These are phyloP conservation scores for Xiphophorus hellerii DNA, from an alignment of 2,113 vertebrate species.

Conservation along the genomic window DNA sequence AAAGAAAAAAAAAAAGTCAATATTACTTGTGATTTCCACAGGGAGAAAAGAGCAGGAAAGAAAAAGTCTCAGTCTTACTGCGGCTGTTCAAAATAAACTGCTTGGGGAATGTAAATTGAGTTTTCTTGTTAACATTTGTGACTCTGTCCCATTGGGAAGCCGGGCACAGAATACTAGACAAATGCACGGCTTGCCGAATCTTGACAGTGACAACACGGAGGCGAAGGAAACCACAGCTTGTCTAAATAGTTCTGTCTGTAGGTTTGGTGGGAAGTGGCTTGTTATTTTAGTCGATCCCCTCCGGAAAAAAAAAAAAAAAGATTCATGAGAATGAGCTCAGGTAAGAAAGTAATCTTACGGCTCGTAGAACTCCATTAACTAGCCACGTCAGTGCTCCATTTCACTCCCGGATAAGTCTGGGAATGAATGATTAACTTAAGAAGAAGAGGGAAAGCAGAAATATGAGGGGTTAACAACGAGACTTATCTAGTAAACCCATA, in stretches of 20 bases:
- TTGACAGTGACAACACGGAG: conserved; percentile 16
- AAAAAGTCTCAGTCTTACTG: background rate
- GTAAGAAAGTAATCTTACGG: conserved; percentile 75
- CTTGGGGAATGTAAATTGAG: conserved; percentile 52
- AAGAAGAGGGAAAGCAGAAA: conserved; percentile 22
- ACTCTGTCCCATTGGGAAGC: conserved; percentile 37
- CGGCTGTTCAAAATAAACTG: conserved; percentile 38
- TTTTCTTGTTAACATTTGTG: conserved; percentile 60
- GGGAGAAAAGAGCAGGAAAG: background rate
- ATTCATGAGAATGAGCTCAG: conserved; percentile 72
- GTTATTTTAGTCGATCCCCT: conserved; percentile 61
- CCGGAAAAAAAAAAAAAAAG: conserved; percentile 61
- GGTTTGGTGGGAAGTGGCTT: conserved; percentile 38
- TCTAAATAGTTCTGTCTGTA: conserved; percentile 31
- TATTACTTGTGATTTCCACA: conserved; percentile 23
- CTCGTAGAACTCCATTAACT: conserved; percentile 79
- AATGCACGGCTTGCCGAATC: conserved; percentile 16
- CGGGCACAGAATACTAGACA: conserved; percentile 33
- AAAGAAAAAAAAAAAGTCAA: conserved; percentile 4
- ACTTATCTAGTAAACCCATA: conserved; percentile 25
- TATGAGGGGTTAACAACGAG: conserved; percentile 28
- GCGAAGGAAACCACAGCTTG: conserved; percentile 30
- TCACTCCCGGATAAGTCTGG: conserved; percentile 72
- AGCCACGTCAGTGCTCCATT: conserved; percentile 70
- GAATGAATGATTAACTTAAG: conserved; percentile 70